phyloP scores from a whole-genome alignment of 2,113 vertebrate genomes.

The Phrynosoma blainvillii region DNA sequence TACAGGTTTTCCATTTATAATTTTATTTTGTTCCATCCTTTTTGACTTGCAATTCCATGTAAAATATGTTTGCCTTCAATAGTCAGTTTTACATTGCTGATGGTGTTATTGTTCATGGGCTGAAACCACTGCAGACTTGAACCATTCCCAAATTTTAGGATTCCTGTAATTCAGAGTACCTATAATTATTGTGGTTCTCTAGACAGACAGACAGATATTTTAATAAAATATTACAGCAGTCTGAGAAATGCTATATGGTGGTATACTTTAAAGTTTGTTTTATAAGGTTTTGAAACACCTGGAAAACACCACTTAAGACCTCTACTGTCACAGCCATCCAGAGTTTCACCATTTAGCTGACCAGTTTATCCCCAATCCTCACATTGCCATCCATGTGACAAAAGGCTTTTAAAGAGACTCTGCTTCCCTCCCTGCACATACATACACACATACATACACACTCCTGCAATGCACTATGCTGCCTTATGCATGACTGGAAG shows the following conservation, averaged over 20 bases:
- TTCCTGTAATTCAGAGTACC: neutral
- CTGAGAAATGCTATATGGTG: neutral
- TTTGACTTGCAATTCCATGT: neutral
- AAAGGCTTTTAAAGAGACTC: neutral
- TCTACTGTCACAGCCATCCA: neutral
- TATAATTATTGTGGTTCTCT: neutral
- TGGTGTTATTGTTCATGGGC: neutral
- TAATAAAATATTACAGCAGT: neutral
- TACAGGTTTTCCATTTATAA: neutral
- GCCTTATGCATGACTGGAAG: neutral
- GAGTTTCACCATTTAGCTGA: neutral
- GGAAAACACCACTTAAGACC: neutral
- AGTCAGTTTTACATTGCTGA: neutral
- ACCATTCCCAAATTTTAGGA: neutral
- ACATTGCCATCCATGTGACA: neutral
- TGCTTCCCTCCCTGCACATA: too few species aligned
- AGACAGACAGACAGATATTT: too few species aligned
- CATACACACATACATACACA: too few species aligned
- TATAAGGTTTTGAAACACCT: neutral
- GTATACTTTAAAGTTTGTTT: neutral
- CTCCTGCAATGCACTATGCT: neutral
- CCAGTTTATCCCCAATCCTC: neutral
- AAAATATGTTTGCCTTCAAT: neutral
- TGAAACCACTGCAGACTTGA: neutral
- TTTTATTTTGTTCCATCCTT: neutral